Evolutionary conservation across 2,113 vertebrate species (phyloP).

Genomic region (Leucopsar rothschildi): DNA sequence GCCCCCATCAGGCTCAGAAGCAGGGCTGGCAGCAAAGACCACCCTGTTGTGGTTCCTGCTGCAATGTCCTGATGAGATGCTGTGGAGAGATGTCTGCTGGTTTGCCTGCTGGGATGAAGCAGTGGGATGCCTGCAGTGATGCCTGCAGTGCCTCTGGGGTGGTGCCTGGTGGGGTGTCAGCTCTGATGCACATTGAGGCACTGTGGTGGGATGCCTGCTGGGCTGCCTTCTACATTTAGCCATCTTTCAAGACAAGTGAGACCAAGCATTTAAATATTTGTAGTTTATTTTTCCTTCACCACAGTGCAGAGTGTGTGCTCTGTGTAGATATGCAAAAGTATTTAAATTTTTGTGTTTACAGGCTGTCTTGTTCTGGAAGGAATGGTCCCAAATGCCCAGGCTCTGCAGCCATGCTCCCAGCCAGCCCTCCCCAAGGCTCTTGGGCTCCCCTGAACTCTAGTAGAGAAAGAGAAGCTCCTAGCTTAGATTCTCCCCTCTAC

Average conservation of each 20-base stretch:
- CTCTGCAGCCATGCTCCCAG: not conserved
- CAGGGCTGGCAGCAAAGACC: not conserved
- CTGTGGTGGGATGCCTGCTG: not conserved
- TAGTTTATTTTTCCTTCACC: not conserved
- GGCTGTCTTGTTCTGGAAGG: not conserved
- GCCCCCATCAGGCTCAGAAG: fast-evolving
- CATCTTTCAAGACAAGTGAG: not conserved
- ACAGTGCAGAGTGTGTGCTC: not conserved
- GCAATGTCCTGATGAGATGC: not conserved
- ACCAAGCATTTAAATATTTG: not conserved
- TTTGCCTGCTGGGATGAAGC: not conserved
- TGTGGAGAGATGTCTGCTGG: not conserved
- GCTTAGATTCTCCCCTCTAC: not conserved
- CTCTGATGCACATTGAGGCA: not conserved
- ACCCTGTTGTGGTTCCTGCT: not conserved
- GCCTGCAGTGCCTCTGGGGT: not conserved
- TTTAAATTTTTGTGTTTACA: not conserved
- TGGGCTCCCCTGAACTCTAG: not conserved
- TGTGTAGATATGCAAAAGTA: not conserved
- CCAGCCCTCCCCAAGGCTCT: not conserved
- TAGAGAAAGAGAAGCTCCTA: not conserved
- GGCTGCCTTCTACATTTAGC: not conserved
- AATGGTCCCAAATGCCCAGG: fast-evolving
- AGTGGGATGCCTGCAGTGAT: not conserved
- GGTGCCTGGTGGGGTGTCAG: not conserved